These are phyloP conservation scores for Batillaria attramentaria DNA, from an alignment of 1,140 invertebrate species.

Conservation along the genomic window DNA sequence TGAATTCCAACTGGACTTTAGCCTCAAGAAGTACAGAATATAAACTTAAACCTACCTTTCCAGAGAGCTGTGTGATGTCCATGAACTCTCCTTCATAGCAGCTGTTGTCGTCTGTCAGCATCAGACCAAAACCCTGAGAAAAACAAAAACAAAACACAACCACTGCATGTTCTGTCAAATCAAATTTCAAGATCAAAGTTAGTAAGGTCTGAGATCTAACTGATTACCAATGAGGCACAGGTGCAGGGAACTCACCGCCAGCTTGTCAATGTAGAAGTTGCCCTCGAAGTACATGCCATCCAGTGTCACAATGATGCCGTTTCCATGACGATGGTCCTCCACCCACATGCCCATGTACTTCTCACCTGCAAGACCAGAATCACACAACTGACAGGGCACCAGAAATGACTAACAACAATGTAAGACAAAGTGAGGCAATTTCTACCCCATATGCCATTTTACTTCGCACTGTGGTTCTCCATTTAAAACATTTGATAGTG, in stretches of 20 bases:
- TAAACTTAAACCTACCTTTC: conserved; percentile 79
- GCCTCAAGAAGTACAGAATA: too few species aligned
- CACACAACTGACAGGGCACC: too few species aligned
- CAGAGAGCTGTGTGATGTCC: conserved; percentile 82
- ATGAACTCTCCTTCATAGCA: conserved; percentile 91
- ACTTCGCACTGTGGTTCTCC: too few species aligned
- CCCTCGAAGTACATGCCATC: conserved; percentile 94
- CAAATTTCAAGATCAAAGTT: neutral
- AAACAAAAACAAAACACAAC: conserved; percentile 9
- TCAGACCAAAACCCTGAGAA: conserved; percentile 83
- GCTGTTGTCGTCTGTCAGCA: conserved; percentile 90
- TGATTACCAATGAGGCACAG: neutral
- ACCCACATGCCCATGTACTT: conserved; percentile 91
- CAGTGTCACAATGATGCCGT: conserved; percentile 87
- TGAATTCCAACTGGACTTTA: too few species aligned
- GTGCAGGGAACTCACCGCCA: conserved; percentile 76
- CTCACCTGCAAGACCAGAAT: conserved; percentile 77
- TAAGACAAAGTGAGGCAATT: too few species aligned
- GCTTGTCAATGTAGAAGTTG: conserved; percentile 82
- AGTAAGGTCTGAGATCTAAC: too few species aligned
- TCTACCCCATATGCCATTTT: too few species aligned
- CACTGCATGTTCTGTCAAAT: neutral
- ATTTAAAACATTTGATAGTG: too few species aligned
- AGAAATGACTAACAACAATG: too few species aligned
- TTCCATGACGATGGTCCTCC: conserved; percentile 85